Base-by-base conservation (phyloP, 2,888 invertebrate genomes). In the Lissocephala sabroskyi region DNA sequence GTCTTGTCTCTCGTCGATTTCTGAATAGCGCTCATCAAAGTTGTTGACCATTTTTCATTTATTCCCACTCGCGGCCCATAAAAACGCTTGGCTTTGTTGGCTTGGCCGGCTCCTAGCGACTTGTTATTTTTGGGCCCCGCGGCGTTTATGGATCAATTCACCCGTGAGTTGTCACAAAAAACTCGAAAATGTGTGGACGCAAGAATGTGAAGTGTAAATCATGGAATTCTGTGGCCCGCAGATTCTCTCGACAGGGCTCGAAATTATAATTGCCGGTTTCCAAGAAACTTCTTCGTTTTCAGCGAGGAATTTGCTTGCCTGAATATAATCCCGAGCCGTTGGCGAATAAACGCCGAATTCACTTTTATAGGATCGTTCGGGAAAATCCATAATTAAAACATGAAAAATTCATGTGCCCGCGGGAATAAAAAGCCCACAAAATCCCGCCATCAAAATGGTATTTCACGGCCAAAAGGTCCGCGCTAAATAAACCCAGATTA, bases 11-110 rank as follows among this genome's bases (percentile, higher is more conserved):
- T 10, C n/a, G 40, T 14, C 36, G 23, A 3, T 23, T 23, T 44
- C 35, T 52, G 58, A 66, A 63, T 63, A 56, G 49, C 51, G 52
- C 49, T 62, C 62, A 59, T 62, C 65, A 59, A n/a, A 45, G 42
- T 68, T 51, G 41, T 52, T 45, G 43, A 57, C 23, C 23, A 23
- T 23, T 23, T 23, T 23, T 23, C 23, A 23, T 23, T 23, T 23
- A 23, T 23, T 23, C 7, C 7, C 23, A 5, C 7, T 23, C n/a
- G n/a, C 7, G 23, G 7, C 23, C 4, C 52, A 49, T 47, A 17
- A 29, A 29, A 41, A 28, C 28, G 26, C 29, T 39, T 23, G 32
- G 23, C 39, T 26, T 36, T 13, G 42, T 41, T 41, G 26, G 50
- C 29, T 37, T 35, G 3, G 23, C 3, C 7, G 23, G 23, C 23